These are phyloP conservation scores for Microhierax caerulescens DNA, from an alignment of 2,797 vertebrate genomes.

Conservation along the genomic window DNA sequence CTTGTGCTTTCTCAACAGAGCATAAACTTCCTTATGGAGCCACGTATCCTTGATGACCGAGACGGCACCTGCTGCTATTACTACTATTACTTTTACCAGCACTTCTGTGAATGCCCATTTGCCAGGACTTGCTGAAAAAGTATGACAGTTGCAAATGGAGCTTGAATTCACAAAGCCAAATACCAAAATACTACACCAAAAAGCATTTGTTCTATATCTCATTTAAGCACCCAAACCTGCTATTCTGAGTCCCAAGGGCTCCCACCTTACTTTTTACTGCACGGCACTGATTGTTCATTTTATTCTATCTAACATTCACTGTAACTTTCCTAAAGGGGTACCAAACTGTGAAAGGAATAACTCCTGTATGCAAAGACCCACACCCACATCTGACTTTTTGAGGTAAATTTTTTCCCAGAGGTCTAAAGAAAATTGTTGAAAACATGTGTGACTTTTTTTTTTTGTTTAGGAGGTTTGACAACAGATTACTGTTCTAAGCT, in stretches of 20 bases:
- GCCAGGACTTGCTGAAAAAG: neutral
- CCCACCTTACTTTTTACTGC: neutral
- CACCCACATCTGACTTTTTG: neutral
- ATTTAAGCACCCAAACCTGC: neutral
- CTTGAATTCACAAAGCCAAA: neutral
- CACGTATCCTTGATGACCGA: neutral
- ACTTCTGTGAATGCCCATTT: accelerated
- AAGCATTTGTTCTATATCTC: neutral
- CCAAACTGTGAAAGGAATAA: neutral
- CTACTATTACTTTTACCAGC: neutral
- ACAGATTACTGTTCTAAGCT: neutral
- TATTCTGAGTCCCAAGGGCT: neutral
- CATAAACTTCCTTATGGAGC: neutral
- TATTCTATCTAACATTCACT: neutral
- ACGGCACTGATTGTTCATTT: neutral
- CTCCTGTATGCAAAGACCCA: neutral
- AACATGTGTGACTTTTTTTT: neutral
- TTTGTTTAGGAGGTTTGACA: neutral
- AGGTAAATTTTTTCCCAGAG: neutral
- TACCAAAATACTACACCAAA: neutral
- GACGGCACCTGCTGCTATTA: neutral
- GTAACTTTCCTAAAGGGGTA: neutral
- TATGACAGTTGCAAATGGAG: neutral
- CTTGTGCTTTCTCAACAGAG: neutral
- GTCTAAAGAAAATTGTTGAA: neutral